Conservation (phyloP, 2,797 vertebrate species). For the Momotus momota region DNA sequence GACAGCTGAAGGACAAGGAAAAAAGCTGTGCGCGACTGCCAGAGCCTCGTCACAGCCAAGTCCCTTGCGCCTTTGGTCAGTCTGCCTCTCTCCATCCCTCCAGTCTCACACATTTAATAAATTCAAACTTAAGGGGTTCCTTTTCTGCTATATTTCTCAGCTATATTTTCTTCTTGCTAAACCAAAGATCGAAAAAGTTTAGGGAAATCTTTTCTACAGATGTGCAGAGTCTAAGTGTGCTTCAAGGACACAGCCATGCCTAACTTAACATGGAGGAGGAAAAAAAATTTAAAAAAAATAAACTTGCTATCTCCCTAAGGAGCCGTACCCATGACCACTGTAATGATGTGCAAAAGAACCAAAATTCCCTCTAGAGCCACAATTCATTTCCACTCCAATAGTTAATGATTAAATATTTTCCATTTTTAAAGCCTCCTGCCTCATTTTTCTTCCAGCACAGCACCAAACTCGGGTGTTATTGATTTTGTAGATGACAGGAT, state of each 20-base stretch:
- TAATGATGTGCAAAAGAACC: neutral
- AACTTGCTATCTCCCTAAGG: neutral
- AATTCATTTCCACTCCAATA: neutral
- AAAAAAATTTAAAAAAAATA: no score
- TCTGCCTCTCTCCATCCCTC: neutral
- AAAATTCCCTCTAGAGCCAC: neutral
- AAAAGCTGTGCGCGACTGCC: neutral
- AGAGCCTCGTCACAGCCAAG: neutral
- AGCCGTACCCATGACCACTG: neutral
- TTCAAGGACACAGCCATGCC: neutral
- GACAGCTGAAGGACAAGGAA: conserved; percentile 23
- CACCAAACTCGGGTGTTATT: neutral
- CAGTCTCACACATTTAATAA: neutral
- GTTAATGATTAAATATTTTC: neutral
- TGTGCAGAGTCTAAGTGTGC: neutral
- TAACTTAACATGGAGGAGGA: accelerated
- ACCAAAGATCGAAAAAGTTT: neutral
- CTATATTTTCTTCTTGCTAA: neutral
- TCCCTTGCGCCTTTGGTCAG: neutral
- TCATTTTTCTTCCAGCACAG: neutral
- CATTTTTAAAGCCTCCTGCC: neutral
- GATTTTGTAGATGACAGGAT: neutral
- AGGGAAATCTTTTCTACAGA: neutral
- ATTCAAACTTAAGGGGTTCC: neutral
- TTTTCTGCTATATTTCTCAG: neutral